These are phyloP conservation scores for Caradrina clavipalpis DNA, from an alignment of 2,888 invertebrate genomes.

Conservation along the genomic window DNA sequence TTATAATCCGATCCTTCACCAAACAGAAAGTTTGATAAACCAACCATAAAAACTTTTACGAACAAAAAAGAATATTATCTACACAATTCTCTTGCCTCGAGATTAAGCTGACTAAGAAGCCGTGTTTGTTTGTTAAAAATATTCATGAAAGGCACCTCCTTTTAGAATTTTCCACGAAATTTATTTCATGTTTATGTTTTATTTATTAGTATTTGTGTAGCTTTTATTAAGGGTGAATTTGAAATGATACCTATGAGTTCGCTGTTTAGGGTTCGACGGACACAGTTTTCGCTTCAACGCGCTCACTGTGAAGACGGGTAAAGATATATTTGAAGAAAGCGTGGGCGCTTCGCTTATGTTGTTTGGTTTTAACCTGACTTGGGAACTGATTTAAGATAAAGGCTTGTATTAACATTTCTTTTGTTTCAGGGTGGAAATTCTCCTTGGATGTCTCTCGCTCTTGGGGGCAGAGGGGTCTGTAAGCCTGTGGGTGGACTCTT, in stretches of 20 bases:
- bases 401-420: not conserved
- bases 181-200: conserved; percentile 24
- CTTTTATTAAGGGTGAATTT: conserved; percentile 13
- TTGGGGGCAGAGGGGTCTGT: no score
- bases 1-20: not conserved
- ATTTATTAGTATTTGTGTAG: conserved; percentile 13
- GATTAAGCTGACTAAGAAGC: conserved; percentile 48
- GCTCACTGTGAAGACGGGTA: not conserved
- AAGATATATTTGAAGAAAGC: conserved; percentile 22
- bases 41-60: conserved; percentile 23
- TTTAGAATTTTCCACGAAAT: conserved; percentile 31
- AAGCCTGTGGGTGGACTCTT: no score
- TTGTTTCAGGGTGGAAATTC: no score
- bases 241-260: conserved; percentile 5
- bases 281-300: conserved; percentile 5
- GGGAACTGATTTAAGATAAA: not conserved
- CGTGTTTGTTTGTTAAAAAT: conserved; percentile 47
- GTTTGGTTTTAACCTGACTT: not conserved
- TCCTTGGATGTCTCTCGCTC: no score
- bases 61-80: conserved; percentile 1
- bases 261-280: conserved; percentile 10
- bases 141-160: conserved; percentile 43
- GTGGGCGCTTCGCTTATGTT: not conserved
- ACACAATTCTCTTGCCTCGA: conserved; percentile 28
- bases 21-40: conserved; percentile 9